Conservation (phyloP, 1,140 invertebrate genomes). For the Scaptomyza pallida region DNA sequence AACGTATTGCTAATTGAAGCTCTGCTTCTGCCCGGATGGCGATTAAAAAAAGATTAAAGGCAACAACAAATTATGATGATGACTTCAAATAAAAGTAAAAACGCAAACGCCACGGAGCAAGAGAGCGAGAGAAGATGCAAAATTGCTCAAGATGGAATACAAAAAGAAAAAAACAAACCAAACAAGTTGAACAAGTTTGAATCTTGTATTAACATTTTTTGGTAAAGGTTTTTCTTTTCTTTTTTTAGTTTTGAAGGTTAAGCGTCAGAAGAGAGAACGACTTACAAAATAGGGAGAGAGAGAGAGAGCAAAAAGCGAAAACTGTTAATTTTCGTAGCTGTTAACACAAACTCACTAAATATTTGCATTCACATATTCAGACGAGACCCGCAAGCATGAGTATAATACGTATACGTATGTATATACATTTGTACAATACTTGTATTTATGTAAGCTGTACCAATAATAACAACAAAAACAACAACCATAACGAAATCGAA, state of each 20-base stretch:
- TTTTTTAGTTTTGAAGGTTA: constrained; percentile 66
- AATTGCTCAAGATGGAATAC: constrained; percentile 30
- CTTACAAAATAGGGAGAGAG: neutral
- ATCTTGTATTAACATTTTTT: constrained; percentile 44
- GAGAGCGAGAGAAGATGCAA: constrained; percentile 53
- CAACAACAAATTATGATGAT: constrained; percentile 1
- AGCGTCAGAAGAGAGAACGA: constrained; percentile 18
- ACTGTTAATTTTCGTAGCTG: constrained; percentile 65
- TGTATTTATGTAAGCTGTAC: constrained; percentile 65
- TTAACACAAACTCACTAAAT: constrained; percentile 70
- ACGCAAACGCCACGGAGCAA: no score
- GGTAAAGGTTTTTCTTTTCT: constrained; percentile 28
- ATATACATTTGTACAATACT: constrained; percentile 20
- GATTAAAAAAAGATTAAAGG: constrained; percentile 23
- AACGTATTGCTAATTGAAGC: constrained; percentile 19
- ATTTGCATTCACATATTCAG: constrained; percentile 54
- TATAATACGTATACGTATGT: neutral
- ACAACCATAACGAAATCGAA: constrained; percentile 2
- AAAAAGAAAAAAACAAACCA: constrained; percentile 34
- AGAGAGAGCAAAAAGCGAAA: constrained; percentile 50
- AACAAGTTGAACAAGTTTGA: constrained; percentile 69
- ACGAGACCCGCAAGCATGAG: no score
- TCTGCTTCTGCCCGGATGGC: no score
- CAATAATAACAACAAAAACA: constrained; percentile 31
- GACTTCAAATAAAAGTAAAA: constrained; percentile 19